Percentiles rank a stretch among this genome's conserved stretches.
Conservation (phyloP, 2,888 invertebrate species). For the Amiota minor region DNA sequence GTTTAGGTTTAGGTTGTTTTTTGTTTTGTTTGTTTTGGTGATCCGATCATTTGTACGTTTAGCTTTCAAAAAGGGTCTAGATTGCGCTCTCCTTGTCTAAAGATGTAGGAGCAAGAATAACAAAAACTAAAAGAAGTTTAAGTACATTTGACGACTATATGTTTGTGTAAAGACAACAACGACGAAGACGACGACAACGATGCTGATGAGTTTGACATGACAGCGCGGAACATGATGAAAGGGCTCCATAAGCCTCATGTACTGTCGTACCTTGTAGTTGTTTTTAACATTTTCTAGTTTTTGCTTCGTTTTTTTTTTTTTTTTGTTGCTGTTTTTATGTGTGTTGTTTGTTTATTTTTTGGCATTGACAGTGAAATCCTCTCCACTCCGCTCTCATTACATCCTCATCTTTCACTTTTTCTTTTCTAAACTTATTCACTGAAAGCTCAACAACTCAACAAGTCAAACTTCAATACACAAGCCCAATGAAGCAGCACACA, state of each 20-base stretch:
- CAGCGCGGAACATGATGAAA: conserved; percentile 69
- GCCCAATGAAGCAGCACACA: not conserved
- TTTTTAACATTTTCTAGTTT: conserved; percentile 7
- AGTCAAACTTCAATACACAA: no score
- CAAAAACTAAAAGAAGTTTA: conserved; percentile 26
- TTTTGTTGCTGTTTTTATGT: not conserved
- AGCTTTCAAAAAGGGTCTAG: not conserved
- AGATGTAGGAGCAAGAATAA: conserved; percentile 19
- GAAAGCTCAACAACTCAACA: no score
- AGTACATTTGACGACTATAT: conserved; percentile 9
- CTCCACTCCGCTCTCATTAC: not conserved
- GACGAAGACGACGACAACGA: conserved; percentile 39
- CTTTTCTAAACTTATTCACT: not conserved
- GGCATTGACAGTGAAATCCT: not conserved
- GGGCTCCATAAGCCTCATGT: conserved; percentile 49
- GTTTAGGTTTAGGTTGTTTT: not conserved
- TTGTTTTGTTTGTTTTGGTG: conserved; percentile 29
- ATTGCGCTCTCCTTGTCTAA: conserved; percentile 26
- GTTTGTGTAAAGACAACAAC: conserved; percentile 4
- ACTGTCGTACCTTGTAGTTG: not conserved
- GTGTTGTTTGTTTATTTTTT: not conserved
- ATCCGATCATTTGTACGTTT: not conserved
- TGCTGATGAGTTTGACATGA: conserved; percentile 60
- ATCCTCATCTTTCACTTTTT: not conserved
- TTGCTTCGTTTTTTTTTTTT: no score